Conservation (phyloP, 2,797 vertebrate species). For the Parotocinclus haroldoi region DNA sequence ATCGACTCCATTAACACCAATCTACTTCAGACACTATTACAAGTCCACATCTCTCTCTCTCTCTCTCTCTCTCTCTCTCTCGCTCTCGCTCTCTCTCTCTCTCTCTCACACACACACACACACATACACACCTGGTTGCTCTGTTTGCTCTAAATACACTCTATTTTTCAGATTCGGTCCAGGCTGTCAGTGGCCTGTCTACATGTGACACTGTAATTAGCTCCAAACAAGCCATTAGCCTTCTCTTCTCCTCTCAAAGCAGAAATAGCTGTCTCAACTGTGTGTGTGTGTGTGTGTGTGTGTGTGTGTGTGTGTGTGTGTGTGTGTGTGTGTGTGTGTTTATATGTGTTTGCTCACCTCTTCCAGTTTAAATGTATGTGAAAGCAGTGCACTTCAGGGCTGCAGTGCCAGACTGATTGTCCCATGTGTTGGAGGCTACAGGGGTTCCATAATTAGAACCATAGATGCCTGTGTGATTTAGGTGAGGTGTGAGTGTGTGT, state of each 20-base stretch:
- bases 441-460: conserved; percentile 43
- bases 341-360: conserved; percentile 23
- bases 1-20: conserved; percentile 40
- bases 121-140: too few relatives aligned
- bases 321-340: neutral
- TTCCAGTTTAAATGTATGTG: conserved; percentile 36
- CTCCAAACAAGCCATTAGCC: conserved; percentile 40
- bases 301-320: conserved; percentile 9
- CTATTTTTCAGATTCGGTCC: conserved; percentile 17
- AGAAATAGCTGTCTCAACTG: conserved; percentile 39
- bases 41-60: too few relatives aligned
- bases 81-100: too few relatives aligned
- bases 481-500: conserved; percentile 12
- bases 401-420: conserved; percentile 40
- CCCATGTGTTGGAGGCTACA: conserved; percentile 29
- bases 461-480: conserved; percentile 34
- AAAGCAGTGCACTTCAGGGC: conserved; percentile 29
- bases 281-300: neutral
- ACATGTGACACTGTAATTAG: conserved; percentile 47
- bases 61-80: too few relatives aligned
- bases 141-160: neutral
- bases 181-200: conserved; percentile 37
- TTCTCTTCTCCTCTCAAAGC: conserved; percentile 20
- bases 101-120: too few relatives aligned
- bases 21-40: conserved; percentile 1